Conservation (phyloP, 2,888 invertebrate species). For the Octonoba sinensis region DNA sequence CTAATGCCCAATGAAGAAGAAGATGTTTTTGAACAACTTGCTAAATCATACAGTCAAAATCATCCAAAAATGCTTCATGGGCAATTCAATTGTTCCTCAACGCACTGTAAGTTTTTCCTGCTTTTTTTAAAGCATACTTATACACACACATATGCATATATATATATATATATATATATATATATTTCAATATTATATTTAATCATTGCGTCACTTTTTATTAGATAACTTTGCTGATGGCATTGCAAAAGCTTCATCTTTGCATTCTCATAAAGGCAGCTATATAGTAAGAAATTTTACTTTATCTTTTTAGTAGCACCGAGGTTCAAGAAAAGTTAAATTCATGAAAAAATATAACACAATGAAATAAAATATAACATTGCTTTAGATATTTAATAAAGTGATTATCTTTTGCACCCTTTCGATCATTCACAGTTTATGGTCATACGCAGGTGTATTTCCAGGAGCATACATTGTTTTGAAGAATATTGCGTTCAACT, state of each 20-base stretch:
- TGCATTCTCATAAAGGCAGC: slow-evolving; percentile 59
- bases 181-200: not conserved
- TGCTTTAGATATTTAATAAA: too few relatives aligned
- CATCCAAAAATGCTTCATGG: slow-evolving; percentile 46
- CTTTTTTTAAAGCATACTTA: not conserved
- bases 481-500: too few relatives aligned
- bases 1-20: slow-evolving; percentile 38
- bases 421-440: too few relatives aligned
- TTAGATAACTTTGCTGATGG: slow-evolving; percentile 56
- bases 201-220: not conserved
- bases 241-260: slow-evolving; percentile 32
- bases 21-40: slow-evolving; percentile 30
- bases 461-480: too few relatives aligned
- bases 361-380: too few relatives aligned
- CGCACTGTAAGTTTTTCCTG: slow-evolving; percentile 28
- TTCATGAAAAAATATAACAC: not conserved
- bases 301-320: not conserved
- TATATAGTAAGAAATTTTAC: slow-evolving; percentile 43
- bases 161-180: not conserved
- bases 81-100: slow-evolving; percentile 20
- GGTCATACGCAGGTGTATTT: too few relatives aligned
- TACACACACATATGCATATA: not conserved
- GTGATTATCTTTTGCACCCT: too few relatives aligned
- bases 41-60: slow-evolving; percentile 37
- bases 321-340: not conserved